Evolutionary conservation across 1,140 invertebrate species (phyloP).

Genomic region (Euwallacea similis): DNA sequence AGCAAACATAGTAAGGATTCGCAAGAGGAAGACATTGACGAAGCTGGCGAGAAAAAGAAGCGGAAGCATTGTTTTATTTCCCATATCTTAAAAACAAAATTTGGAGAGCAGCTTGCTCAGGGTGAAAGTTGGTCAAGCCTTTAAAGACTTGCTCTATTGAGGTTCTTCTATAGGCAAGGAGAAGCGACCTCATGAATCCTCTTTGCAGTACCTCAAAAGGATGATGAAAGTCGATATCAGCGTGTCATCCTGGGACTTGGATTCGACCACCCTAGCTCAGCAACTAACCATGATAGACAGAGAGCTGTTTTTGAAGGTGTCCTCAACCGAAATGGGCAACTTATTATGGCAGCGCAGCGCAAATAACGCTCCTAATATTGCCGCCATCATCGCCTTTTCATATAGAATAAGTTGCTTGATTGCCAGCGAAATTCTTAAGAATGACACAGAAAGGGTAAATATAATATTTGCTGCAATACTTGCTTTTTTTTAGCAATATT

Average conservation of each 20-base stretch:
- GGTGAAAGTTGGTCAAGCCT: not conserved
- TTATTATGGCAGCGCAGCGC: constrained; percentile 55
- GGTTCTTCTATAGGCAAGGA: constrained; percentile 5
- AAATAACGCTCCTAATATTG: constrained; percentile 58
- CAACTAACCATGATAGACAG: constrained; percentile 60
- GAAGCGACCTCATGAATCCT: constrained; percentile 40
- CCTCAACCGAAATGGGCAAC: constrained; percentile 53
- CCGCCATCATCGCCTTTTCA: constrained; percentile 58
- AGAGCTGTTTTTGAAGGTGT: constrained; percentile 58
- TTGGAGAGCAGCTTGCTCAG: constrained; percentile 2
- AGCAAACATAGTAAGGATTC: constrained; percentile 18
- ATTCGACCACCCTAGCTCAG: constrained; percentile 56
- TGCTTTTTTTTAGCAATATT: not conserved
- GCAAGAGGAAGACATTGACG: constrained; percentile 33
- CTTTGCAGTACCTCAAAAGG: constrained; percentile 45
- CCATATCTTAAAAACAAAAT: constrained; percentile 21
- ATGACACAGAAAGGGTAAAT: constrained; percentile 50
- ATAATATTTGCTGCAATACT: not conserved
- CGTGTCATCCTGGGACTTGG: constrained; percentile 58
- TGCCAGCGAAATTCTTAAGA: constrained; percentile 56
- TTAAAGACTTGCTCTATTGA: not conserved
- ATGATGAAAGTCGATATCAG: constrained; percentile 53
- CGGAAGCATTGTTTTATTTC: constrained; percentile 7
- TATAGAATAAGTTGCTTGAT: constrained; percentile 59
- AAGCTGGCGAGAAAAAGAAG: constrained; percentile 9